Conservation (phyloP, 2,797 vertebrate species). For the Esox lucius region DNA sequence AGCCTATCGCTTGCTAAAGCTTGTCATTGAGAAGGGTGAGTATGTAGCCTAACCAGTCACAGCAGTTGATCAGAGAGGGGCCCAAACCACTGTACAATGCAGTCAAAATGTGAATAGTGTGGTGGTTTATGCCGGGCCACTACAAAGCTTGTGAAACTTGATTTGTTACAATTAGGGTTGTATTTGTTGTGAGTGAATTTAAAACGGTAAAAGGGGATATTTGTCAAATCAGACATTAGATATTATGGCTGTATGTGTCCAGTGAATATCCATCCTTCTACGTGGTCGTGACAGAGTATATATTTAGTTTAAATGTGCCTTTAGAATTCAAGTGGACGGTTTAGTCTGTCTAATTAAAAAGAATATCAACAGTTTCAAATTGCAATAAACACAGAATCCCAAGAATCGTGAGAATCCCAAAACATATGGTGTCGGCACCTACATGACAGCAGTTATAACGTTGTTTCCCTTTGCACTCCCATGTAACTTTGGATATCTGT, state of each 20-base stretch:
- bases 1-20: slow-evolving; percentile 84
- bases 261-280: too few relatives aligned
- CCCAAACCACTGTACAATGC: neutral
- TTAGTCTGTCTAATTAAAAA: too few relatives aligned
- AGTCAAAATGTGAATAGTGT: neutral
- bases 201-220: neutral
- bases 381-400: too few relatives aligned
- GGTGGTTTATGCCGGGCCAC: neutral
- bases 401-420: too few relatives aligned
- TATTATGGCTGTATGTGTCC: too few relatives aligned
- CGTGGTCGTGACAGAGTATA: too few relatives aligned
- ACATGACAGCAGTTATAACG: neutral
- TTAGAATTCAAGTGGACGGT: too few relatives aligned
- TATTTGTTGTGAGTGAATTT: neutral
- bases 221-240: too few relatives aligned
- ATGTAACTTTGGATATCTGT: neutral
- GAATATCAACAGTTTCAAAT: too few relatives aligned
- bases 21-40: slow-evolving; percentile 87
- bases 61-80: neutral
- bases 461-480: neutral
- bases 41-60: neutral
- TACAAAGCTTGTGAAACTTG: too few relatives aligned
- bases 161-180: neutral
- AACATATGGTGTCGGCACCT: neutral
- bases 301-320: too few relatives aligned